phyloP scores from a whole-genome alignment of 2,113 vertebrate species.

The Pipa parva region DNA sequence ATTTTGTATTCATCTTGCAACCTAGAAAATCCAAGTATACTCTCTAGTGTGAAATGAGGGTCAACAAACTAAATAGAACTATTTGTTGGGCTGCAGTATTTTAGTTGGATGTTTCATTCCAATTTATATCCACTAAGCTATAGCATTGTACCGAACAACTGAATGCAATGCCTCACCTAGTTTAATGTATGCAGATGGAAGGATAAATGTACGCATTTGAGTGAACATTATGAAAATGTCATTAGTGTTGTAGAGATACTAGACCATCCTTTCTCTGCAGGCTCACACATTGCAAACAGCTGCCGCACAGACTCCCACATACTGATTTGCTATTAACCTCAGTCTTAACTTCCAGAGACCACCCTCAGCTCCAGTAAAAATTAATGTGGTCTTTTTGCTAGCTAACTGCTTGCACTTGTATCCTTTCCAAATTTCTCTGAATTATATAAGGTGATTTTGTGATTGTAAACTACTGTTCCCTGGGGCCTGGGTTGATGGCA shows the following conservation, averaged over 20 bases:
- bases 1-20: background rate
- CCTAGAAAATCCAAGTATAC: background rate
- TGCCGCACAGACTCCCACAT: constrained; percentile 31
- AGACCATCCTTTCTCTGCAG: constrained; percentile 37
- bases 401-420: constrained; percentile 29
- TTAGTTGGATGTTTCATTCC: constrained; percentile 15
- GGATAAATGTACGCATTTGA: constrained; percentile 40
- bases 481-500: constrained; percentile 26
- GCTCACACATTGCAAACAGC: constrained; percentile 35
- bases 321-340: constrained; percentile 43
- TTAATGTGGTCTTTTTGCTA: constrained; percentile 38
- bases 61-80: background rate
- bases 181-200: constrained; percentile 42
- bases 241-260: constrained; percentile 37
- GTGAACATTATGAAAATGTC: constrained; percentile 43
- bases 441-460: constrained; percentile 42
- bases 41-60: constrained; percentile 25
- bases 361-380: constrained; percentile 38
- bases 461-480: constrained; percentile 42
- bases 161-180: constrained; percentile 36
- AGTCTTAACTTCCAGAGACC: constrained; percentile 36
- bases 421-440: constrained; percentile 39
- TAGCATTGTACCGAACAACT: constrained; percentile 20
- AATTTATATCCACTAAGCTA: constrained; percentile 13
- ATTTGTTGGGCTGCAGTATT: constrained; percentile 5